phyloP scores from a whole-genome alignment of 2,113 vertebrate species.

The Aviceda subcristata region DNA sequence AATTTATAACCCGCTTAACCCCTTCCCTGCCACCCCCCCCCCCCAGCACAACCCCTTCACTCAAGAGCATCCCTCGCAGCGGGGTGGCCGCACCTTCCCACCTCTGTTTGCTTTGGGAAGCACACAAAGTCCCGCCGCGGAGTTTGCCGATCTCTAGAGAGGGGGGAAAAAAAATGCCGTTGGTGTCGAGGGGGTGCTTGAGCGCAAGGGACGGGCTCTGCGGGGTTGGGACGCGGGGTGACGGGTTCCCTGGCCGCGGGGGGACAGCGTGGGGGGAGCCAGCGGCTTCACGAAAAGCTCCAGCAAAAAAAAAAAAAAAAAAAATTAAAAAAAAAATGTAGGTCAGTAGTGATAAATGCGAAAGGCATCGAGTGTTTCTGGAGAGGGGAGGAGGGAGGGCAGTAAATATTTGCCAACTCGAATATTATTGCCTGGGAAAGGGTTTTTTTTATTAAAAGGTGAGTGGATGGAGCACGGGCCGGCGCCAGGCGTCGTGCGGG shows the following conservation, averaged over 20 bases:
- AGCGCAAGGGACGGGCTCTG: background rate
- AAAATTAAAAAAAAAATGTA: background rate
- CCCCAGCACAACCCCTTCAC: background rate
- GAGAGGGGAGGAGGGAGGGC: background rate
- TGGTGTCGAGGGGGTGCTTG: background rate
- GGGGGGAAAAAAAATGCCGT: background rate
- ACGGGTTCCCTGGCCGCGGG: fast-evolving
- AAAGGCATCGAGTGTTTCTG: background rate
- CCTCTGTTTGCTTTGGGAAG: constrained; percentile 33
- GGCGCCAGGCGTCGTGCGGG: background rate
- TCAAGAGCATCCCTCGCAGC: background rate
- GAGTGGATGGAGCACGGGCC: background rate
- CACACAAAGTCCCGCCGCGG: background rate
- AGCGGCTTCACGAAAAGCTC: background rate
- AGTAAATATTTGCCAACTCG: background rate
- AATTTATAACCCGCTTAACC: constrained; percentile 61
- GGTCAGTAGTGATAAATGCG: background rate
- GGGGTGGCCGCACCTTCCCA: background rate
- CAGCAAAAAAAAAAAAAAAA: background rate
- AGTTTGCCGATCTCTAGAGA: background rate
- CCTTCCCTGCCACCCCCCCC: background rate
- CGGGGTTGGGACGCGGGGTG: fast-evolving
- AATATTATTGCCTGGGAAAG: background rate
- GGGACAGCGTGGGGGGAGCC: fast-evolving
- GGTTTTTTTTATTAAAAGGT: background rate